Evolutionary conservation across 2,888 invertebrate species (phyloP), one percentile per base, ranked within the genome.

Genomic region (Ceriagrion tenellum): DNA sequence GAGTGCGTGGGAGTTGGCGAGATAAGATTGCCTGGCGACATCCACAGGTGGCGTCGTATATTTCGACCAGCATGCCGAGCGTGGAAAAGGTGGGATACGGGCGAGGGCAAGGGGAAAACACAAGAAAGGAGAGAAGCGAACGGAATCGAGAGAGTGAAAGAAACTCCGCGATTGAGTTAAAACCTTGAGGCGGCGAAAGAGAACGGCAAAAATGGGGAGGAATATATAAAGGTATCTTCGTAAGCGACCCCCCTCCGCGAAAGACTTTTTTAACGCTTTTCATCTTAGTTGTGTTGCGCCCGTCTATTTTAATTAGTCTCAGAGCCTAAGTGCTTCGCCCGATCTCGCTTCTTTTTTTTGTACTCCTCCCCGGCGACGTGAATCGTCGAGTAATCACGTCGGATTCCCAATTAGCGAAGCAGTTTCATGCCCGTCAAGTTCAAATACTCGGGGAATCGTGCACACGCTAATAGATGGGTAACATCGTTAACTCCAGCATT

Each of bases 31-130:
- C 47, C 2, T 47, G 47, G 88, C 40, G 40, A 88, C 88, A 88
- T 88, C 88, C 88, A 88, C 88, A 88, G 88, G 88, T 88, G 88
- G 88, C 47, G 88, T 23, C 47, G 40, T 40, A 40, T 23, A 47
- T 88, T 26, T 23, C 47, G 8, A 23, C 88, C 20, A 12, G n/a
- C 26, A 47, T 47, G 2, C 47, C 2, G 47, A 4, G 47, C 47
- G 55, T 0, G n/a, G 23, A 89, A 89, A n/a, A 10, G 55, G 89
- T n/a, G 40, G 16, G 30, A 16, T 20, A n/a, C 18, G 55, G 13
- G 55, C 10, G 3, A 55, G 47, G 47, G 47, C 47, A 8, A 2
- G 47, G 47, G 47, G 47, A 47, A 4, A 47, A n/a, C n/a, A n/a
- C n/a, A n/a, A 55, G 40, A 3, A 16, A 16, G 12, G 55, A n/a